Evolutionary conservation across 2,888 invertebrate species (phyloP), one percentile per base, ranked within the genome.

Genomic region (Shargacucullia verbasci): DNA sequence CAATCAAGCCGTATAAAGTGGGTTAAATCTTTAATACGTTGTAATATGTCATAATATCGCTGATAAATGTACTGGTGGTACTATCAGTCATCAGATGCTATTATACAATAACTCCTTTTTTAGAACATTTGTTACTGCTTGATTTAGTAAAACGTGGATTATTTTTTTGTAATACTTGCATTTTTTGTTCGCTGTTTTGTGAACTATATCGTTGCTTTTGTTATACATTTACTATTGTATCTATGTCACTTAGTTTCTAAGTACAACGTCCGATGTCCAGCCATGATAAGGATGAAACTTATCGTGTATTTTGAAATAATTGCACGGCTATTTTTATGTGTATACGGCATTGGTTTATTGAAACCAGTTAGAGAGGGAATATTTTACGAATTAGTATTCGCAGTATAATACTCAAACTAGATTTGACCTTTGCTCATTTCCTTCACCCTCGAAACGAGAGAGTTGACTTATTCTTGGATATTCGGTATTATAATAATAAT

Each of bases 171-270:
- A n/a, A n/a, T n/a, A 25, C 2, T 20, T 38, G 3, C 6, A 14
- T 31, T 50, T 57, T 55, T 62, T 48, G 35, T 20, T 41, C 1
- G n/a, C 6, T 6, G 8, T 33, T 62, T 56, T 38, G 14, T 69
- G 69, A 81, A 63, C 20, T 46, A 84, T 61, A 44, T 50, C 33
- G 31, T 39, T 37, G 38, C 39, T 58, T 64, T 44, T 46, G 35
- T 43, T 29, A 8, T 11, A 20, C 15, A n/a, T 44, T 27, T 48
- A 33, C 20, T 64, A 10, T 61, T 31, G 37, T 15, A 20, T 4
- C 20, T 20, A 45, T 31, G 11, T 40, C 6, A 3, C 25, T 15
- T 25, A 43, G 38, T 69, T 25, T 40, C 20, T n/a, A 34, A 43
- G 53, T 27, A 8, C 9, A 33, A 62, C 25, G 15, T 33, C 44